phyloP scores from a whole-genome alignment of 2,888 invertebrate species.

The Anodontia alba region DNA sequence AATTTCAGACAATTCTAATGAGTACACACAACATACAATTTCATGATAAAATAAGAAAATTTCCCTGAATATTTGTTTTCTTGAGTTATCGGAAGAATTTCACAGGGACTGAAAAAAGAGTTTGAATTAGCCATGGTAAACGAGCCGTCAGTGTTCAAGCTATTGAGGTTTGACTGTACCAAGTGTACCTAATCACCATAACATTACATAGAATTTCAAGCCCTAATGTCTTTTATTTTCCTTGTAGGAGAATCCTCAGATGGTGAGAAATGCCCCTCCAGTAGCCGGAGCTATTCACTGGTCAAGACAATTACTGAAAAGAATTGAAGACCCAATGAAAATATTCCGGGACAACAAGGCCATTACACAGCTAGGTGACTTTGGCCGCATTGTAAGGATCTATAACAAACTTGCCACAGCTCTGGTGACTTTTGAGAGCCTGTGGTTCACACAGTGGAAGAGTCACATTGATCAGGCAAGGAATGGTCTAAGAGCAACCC shows the following conservation, averaged over 20 bases:
- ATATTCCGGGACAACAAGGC: constrained; percentile 82
- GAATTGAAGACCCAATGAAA: constrained; percentile 85
- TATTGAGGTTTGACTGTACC: no score
- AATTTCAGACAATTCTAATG: no score
- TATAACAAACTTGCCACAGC: constrained; percentile 83
- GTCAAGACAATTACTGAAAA: constrained; percentile 82
- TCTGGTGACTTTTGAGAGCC: constrained; percentile 83
- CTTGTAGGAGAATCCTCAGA: constrained; percentile 79
- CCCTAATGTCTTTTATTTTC: no score
- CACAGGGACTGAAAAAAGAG: no score
- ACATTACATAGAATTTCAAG: no score
- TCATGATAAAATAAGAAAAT: no score
- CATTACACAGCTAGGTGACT: constrained; percentile 82
- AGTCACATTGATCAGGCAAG: constrained; percentile 81
- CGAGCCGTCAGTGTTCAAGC: no score
- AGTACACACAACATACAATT: no score
- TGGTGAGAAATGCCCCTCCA: constrained; percentile 83
- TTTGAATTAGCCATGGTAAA: no score
- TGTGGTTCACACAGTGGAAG: constrained; percentile 84
- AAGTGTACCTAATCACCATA: no score
- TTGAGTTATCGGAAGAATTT: no score
- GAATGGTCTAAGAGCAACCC: constrained; percentile 81
- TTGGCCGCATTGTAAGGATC: constrained; percentile 79
- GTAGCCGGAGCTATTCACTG: constrained; percentile 85
- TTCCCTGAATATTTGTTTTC: no score